Percentiles rank a stretch among this genome's conserved stretches.
Evolutionary conservation across 2,888 invertebrate species (phyloP).

Genomic region (Portevinia maculata): DNA sequence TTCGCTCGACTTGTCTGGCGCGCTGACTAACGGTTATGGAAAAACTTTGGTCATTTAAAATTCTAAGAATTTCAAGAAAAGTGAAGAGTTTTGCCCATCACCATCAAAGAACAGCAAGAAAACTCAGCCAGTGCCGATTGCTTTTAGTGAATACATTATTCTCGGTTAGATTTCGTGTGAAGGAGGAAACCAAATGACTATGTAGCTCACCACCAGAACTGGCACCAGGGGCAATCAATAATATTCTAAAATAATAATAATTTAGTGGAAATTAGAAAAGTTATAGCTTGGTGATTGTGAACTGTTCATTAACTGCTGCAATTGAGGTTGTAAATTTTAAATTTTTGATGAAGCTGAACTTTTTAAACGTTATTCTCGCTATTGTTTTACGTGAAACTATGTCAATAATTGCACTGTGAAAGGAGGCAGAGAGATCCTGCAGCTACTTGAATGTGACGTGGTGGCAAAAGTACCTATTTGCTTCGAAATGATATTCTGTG

Average conservation of each 20-base stretch:
- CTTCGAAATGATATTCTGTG: too few species aligned
- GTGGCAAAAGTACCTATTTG: too few species aligned
- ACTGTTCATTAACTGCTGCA: constrained; percentile 72
- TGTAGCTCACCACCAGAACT: background rate
- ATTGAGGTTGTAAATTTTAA: constrained; percentile 72
- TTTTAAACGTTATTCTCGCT: constrained; percentile 8
- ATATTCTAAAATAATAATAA: constrained; percentile 72
- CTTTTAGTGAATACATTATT: constrained; percentile 58
- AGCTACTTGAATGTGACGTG: too few species aligned
- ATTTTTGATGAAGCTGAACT: constrained; percentile 45
- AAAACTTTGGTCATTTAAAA: constrained; percentile 68
- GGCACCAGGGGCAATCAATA: constrained; percentile 63
- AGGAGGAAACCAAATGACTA: background rate
- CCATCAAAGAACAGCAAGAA: background rate
- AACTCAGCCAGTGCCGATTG: constrained; percentile 33
- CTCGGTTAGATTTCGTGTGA: constrained; percentile 5
- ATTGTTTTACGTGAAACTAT: constrained; percentile 53
- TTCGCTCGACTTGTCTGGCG: constrained; percentile 14
- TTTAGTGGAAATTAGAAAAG: constrained; percentile 73
- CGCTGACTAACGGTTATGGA: constrained; percentile 67
- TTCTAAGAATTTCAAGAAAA: constrained; percentile 51
- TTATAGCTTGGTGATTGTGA: constrained; percentile 71
- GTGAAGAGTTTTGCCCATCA: constrained; percentile 13
- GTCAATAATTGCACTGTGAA: constrained; percentile 30
- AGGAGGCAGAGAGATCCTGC: background rate